Base-by-base conservation (phyloP, 2,797 vertebrate genomes). In the Acropternis orthonyx region DNA sequence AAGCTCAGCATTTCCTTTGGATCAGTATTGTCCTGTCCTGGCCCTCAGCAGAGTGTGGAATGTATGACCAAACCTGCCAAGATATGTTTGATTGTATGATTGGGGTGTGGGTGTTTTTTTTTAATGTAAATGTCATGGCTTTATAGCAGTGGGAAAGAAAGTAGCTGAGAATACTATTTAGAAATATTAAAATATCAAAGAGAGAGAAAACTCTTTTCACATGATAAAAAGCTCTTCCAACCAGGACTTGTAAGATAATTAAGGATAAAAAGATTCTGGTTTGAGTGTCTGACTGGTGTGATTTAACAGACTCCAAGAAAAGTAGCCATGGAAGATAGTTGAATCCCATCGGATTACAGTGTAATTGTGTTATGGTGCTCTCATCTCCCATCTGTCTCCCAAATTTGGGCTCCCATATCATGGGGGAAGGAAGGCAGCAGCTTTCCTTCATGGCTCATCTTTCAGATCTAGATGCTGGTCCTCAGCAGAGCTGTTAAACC, bases 81-180 rank as follows among this genome's bases (percentile, higher is more conserved):
- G 21, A 37, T 12, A 1, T 0, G 2, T 6, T 75, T 77, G 37
- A 56, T 17, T 44, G 16, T 1, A 1, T 26, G 18, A 4, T 2
- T 59, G 30, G 12, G n/a, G n/a, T n/a, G n/a, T n/a, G n/a, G n/a
- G n/a, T 1, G 18, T 66, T 44, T n/a, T 28, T 8, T 13, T 37
- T n/a, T 7, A 41, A 12, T 23, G 4, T 22, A 27, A 21, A 30
- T 46, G 66, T 32, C 7, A 3, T 59, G 48, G 51, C 16, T 73
- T 81, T 62, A 46, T 62, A 46, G 7, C 32, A 73, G 7, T 4
- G 30, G 72, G n/a, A 52, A 74, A 19, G 12, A 32, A 63, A n/a
- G 48, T 32, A 65, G 14, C 8, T 56, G 39, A 41, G 34, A 90
- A n/a, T 4, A 13, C 19, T 3, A 8, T 23, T 24, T 26, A 54